A percentile compares a stretch with the other conserved stretches of the same genome.
Evolutionary conservation across 2,113 vertebrate species (phyloP).

Genomic region (Balaeniceps rex): DNA sequence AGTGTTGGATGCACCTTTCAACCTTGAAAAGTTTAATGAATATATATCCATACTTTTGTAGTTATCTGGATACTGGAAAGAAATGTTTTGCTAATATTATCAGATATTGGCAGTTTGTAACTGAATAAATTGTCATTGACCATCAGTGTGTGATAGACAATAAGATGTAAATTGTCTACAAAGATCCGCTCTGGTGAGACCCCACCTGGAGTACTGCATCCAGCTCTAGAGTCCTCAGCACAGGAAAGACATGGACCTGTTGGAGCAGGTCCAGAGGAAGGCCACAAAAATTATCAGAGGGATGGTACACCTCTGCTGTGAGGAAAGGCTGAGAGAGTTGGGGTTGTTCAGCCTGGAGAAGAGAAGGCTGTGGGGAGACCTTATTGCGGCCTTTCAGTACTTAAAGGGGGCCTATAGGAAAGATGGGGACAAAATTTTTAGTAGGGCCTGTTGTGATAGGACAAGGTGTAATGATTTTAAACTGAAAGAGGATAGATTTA

Average conservation of each 20-base stretch:
- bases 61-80: neutral
- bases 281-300: neutral
- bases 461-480: neutral
- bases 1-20: neutral
- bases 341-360: neutral
- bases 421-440: neutral
- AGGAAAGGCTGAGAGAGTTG: neutral
- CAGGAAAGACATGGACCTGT: too few species aligned
- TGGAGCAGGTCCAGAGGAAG: rapidly evolving
- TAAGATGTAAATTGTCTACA: neutral
- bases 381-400: neutral
- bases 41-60: neutral
- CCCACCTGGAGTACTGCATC: neutral
- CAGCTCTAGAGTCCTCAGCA: neutral
- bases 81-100: neutral
- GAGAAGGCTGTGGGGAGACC: neutral
- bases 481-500: neutral
- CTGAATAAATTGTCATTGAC: neutral
- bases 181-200: neutral
- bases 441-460: too few species aligned
- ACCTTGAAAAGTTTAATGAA: neutral
- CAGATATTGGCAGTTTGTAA: neutral
- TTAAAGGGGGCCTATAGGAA: neutral
- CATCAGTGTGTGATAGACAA: neutral
- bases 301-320: neutral